phyloP scores from a whole-genome alignment of 2,113 vertebrate species.

The Malaclemys terrapin region DNA sequence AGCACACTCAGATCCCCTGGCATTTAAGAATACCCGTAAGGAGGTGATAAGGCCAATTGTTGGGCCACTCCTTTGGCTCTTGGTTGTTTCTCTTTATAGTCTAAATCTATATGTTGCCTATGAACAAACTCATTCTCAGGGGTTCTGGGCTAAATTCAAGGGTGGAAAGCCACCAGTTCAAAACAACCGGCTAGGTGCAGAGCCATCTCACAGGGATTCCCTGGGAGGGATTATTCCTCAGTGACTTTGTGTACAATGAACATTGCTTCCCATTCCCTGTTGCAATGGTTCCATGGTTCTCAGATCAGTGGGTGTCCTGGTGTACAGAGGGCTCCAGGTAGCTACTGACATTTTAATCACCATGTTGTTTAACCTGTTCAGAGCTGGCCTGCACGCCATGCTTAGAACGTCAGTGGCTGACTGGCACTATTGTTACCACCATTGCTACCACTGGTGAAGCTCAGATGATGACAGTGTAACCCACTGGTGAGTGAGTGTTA shows the following conservation, averaged over 20 bases:
- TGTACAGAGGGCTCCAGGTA: neutral
- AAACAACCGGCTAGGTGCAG: neutral
- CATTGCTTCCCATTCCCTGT: neutral
- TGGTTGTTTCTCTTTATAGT: neutral
- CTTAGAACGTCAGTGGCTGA: neutral
- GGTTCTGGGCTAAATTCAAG: neutral
- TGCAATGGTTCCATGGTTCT: neutral
- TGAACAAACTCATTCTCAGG: neutral
- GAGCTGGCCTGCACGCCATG: neutral
- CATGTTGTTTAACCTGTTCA: neutral
- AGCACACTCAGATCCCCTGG: neutral
- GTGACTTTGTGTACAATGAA: neutral
- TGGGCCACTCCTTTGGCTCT: neutral
- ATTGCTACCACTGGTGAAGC: neutral
- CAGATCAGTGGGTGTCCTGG: neutral
- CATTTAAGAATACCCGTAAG: neutral
- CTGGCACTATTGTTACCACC: neutral
- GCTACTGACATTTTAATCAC: neutral
- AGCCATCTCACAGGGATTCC: neutral
- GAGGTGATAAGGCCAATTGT: neutral
- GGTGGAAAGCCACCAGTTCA: neutral
- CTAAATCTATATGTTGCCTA: neutral
- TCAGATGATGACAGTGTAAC: too few relatives aligned
- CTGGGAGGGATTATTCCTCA: neutral
- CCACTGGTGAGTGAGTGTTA: too few relatives aligned